A percentile compares a stretch with the other conserved stretches of the same genome.
These are phyloP conservation scores for Hemicrepidius hirtus DNA, from an alignment of 2,888 invertebrate species.

Conservation along the genomic window DNA sequence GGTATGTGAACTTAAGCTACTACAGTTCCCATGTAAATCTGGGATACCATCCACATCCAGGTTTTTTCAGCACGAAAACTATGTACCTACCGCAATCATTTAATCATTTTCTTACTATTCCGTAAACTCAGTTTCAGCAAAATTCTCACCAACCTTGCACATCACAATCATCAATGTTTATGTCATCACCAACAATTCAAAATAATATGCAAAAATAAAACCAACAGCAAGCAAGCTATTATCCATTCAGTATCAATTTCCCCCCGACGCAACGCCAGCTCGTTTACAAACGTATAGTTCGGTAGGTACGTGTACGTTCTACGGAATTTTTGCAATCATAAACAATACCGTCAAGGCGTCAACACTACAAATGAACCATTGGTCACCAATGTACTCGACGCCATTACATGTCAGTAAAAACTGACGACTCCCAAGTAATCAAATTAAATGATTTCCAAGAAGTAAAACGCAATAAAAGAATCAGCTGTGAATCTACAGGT, in stretches of 20 bases:
- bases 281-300: conserved; percentile 21
- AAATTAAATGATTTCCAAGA: conserved; percentile 30
- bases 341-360: neutral
- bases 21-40: no score
- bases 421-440: conserved; percentile 27
- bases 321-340: conserved; percentile 18
- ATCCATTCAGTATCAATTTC: conserved; percentile 10
- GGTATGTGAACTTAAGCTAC: no score
- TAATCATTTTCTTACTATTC: conserved; percentile 26
- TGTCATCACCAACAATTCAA: conserved; percentile 26
- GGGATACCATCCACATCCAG: conserved; percentile 9
- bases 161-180: conserved; percentile 28
- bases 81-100: conserved; percentile 26
- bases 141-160: conserved; percentile 23
- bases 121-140: conserved; percentile 31
- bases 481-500: conserved; percentile 3
- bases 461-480: conserved; percentile 21
- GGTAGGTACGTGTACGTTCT: conserved; percentile 21
- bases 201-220: conserved; percentile 26
- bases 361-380: conserved; percentile 14
- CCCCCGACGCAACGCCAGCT: neutral
- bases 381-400: conserved; percentile 1
- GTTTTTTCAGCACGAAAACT: no score
- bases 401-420: conserved; percentile 22
- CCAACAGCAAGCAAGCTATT: conserved; percentile 23